Evolutionary conservation across 2,797 vertebrate genomes (phyloP).

Genomic region (Babyrousa celebensis): DNA sequence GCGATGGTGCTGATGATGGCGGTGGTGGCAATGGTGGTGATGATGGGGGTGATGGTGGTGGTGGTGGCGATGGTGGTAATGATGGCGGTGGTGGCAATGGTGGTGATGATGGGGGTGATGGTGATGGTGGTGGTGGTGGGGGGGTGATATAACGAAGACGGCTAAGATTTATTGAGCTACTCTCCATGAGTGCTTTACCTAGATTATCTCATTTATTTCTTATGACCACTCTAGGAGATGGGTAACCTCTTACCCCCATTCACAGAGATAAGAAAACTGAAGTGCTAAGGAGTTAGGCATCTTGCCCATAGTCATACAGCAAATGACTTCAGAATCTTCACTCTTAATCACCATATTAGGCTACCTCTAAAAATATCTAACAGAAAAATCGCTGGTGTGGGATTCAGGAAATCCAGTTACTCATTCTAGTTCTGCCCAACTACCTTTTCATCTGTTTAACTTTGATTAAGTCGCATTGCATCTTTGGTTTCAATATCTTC

Average conservation of each 20-base stretch:
- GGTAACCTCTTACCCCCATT: background rate
- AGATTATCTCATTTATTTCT: background rate
- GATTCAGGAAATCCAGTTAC: background rate
- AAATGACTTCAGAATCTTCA: background rate
- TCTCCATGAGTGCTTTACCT: background rate
- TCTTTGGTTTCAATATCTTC: background rate
- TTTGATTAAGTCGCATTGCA: background rate
- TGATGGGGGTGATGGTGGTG: no score
- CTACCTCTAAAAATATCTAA: background rate
- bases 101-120: background rate
- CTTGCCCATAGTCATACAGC: background rate
- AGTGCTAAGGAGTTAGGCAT: background rate
- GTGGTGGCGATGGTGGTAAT: rapidly evolving
- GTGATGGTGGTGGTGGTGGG: no score
- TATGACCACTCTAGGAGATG: background rate
- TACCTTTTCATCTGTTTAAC: background rate
- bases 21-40: no score
- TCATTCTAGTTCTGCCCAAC: background rate
- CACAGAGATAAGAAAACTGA: background rate
- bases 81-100: background rate
- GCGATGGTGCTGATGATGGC: background rate
- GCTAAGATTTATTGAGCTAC: background rate
- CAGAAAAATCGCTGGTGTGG: background rate
- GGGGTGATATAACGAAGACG: no score
- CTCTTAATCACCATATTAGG: background rate